phyloP scores from a whole-genome alignment of 2,888 invertebrate species.

The Therioaphis trifolii region DNA sequence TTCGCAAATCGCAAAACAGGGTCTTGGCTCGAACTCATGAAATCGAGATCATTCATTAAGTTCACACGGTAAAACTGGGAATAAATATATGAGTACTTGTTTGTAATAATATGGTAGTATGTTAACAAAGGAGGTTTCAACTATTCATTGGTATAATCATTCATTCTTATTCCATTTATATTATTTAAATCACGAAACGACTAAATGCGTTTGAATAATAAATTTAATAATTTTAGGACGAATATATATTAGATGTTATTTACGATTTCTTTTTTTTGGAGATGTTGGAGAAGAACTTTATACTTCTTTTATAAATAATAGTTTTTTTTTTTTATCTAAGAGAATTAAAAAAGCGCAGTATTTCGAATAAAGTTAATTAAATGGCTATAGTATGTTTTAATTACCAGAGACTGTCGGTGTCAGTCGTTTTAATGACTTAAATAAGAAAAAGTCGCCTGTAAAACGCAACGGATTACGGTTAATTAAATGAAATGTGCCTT shows the following conservation, averaged over 20 bases:
- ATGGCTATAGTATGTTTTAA: constrained; percentile 46
- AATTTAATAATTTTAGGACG: neutral
- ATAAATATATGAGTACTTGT: too few species aligned
- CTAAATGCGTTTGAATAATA: neutral
- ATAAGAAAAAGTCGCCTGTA: constrained; percentile 31
- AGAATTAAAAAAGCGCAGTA: constrained; percentile 44
- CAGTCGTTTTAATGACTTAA: constrained; percentile 45
- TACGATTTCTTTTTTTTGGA: constrained; percentile 23
- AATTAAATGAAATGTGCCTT: constrained; percentile 38
- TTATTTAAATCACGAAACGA: neutral
- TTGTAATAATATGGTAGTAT: too few species aligned
- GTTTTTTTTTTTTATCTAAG: constrained; percentile 15
- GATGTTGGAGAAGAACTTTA: neutral
- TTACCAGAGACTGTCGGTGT: constrained; percentile 54
- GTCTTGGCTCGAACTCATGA: too few species aligned
- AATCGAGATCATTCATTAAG: too few species aligned
- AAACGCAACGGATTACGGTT: constrained; percentile 47
- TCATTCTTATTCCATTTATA: too few species aligned
- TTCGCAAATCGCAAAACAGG: too few species aligned
- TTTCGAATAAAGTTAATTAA: constrained; percentile 54
- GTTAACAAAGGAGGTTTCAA: too few species aligned
- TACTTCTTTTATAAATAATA: constrained; percentile 39
- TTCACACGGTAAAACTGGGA: too few species aligned
- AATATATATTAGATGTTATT: constrained; percentile 3
- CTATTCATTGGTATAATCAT: too few species aligned